phyloP scores from a whole-genome alignment of 2,888 invertebrate species.

The Caenorhabditis drosophilae region DNA sequence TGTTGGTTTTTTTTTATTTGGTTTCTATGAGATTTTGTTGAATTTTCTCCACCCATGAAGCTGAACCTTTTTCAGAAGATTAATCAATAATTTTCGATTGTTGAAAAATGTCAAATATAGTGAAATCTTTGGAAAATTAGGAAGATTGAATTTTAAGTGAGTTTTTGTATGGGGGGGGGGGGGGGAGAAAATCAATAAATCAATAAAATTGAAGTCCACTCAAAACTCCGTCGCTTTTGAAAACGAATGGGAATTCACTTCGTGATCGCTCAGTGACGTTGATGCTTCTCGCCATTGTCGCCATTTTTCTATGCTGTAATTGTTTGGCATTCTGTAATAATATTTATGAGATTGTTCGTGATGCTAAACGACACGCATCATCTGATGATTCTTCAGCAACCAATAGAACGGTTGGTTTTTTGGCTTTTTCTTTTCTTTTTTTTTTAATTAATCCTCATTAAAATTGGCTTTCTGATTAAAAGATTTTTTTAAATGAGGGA shows the following conservation, averaged over 20 bases:
- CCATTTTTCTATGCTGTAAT: constrained; percentile 66
- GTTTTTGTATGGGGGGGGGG: constrained; percentile 8
- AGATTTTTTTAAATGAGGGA: too few species aligned
- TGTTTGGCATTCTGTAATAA: constrained; percentile 68
- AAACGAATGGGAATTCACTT: constrained; percentile 52
- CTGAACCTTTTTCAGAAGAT: constrained; percentile 27
- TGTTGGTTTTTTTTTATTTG: too few species aligned
- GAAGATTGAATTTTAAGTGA: constrained; percentile 47
- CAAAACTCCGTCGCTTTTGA: constrained; percentile 46
- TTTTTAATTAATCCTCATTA: too few species aligned
- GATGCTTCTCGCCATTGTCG: constrained; percentile 68
- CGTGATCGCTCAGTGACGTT: constrained; percentile 64
- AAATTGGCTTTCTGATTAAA: too few species aligned
- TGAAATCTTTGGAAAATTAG: constrained; percentile 61
- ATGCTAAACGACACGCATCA: constrained; percentile 21
- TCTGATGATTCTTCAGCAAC: constrained; percentile 2
- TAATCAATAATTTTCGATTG: constrained; percentile 61
- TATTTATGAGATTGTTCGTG: constrained; percentile 61
- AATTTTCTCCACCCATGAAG: not conserved
- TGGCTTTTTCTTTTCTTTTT: too few species aligned
- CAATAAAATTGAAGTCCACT: constrained; percentile 36
- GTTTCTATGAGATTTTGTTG: too few species aligned
- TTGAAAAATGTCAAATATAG: constrained; percentile 62
- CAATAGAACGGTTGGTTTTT: too few species aligned
- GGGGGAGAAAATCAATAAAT: too few species aligned